A percentile compares a stretch with the other conserved stretches of the same genome.
Conservation (phyloP, 2,888 invertebrate genomes). For the Pegoplata infirma region DNA sequence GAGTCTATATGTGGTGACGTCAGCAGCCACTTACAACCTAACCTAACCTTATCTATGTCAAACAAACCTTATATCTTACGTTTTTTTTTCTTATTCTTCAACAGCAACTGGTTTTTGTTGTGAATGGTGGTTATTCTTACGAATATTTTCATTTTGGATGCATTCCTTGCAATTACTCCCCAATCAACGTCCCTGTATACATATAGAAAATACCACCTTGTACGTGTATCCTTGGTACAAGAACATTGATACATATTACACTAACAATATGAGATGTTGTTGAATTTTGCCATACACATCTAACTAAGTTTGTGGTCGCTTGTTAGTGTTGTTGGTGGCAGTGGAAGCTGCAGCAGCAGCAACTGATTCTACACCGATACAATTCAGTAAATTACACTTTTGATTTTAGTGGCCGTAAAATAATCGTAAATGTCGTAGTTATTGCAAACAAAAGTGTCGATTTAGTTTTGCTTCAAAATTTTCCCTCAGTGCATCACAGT, state of each 20-base stretch:
- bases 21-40: too few relatives aligned
- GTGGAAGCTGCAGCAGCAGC: constrained; percentile 28
- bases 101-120: constrained; percentile 49
- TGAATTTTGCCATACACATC: constrained; percentile 14
- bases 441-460: constrained; percentile 78
- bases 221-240: constrained; percentile 11
- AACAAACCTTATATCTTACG: not conserved
- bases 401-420: constrained; percentile 79
- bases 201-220: constrained; percentile 52
- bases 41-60: too few relatives aligned
- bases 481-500: constrained; percentile 70
- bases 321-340: constrained; percentile 13
- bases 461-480: constrained; percentile 71
- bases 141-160: constrained; percentile 64
- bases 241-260: not conserved
- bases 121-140: constrained; percentile 46
- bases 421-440: constrained; percentile 78
- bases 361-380: constrained; percentile 65
- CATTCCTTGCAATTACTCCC: constrained; percentile 62
- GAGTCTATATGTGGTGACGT: too few relatives aligned
- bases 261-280: not conserved
- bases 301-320: constrained; percentile 12
- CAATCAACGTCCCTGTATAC: constrained; percentile 65
- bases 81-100: not conserved
- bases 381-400: constrained; percentile 77